A percentile compares a stretch with the other conserved stretches of the same genome.
These are phyloP conservation scores for Glyphotaelius pellucidus DNA, from an alignment of 2,888 invertebrate genomes.

Conservation along the genomic window DNA sequence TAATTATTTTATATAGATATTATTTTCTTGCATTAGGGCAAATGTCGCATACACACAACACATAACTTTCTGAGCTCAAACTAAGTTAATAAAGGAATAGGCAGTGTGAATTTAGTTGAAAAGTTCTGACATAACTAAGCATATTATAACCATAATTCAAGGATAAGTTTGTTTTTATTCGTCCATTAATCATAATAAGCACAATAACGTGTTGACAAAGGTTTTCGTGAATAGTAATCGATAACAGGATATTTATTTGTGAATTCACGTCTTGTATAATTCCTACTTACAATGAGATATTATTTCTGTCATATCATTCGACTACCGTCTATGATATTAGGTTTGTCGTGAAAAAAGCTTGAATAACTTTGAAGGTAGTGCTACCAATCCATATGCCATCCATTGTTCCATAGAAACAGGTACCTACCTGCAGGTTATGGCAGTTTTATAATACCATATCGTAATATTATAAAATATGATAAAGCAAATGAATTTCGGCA, in stretches of 20 bases:
- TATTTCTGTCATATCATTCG: background rate
- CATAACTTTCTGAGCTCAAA: background rate
- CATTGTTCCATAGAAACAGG: background rate
- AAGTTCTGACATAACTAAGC: background rate
- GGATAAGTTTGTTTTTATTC: background rate
- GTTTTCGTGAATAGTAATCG: background rate
- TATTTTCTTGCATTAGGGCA: too few species aligned
- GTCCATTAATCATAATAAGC: background rate
- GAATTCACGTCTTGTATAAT: background rate
- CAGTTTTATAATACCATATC: background rate
- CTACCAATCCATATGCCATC: background rate
- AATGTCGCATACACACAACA: too few species aligned
- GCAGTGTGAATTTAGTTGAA: background rate
- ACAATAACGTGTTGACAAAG: background rate
- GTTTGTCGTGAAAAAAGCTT: background rate
- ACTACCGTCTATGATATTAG: background rate
- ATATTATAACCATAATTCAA: background rate
- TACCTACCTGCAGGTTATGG: background rate
- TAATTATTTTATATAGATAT: too few species aligned
- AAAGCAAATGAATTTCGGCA: background rate
- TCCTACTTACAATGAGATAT: background rate
- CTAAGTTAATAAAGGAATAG: background rate
- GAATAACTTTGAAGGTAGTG: background rate
- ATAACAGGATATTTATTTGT: background rate
- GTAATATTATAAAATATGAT: background rate